Percentiles rank a stretch among this genome's conserved stretches.
phyloP scores from a whole-genome alignment of 1,140 invertebrate genomes.

The Leptoteleia sp. region DNA sequence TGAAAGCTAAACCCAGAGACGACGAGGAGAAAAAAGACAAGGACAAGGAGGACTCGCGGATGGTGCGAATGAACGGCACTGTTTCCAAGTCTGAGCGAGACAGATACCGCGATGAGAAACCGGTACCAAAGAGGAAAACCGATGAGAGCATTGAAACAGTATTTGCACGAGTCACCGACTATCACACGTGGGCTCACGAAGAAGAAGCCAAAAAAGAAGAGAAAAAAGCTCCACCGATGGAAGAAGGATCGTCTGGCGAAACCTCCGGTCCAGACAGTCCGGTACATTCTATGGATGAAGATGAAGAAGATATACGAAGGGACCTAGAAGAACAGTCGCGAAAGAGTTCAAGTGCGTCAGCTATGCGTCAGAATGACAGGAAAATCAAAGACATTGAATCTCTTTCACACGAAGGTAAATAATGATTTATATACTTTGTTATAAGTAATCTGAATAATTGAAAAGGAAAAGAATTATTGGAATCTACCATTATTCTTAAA shows the following conservation, averaged over 20 bases:
- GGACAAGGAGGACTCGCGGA: constrained; percentile 63
- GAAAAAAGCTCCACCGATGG: constrained; percentile 79
- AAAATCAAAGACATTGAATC: constrained; percentile 74
- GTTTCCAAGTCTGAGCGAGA: constrained; percentile 71
- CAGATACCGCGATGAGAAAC: constrained; percentile 73
- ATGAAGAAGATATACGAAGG: constrained; percentile 80
- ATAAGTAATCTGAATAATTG: no score
- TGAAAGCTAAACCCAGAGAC: constrained; percentile 83
- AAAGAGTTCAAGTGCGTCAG: constrained; percentile 75
- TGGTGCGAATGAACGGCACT: constrained; percentile 70
- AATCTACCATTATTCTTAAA: no score
- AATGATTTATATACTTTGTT: no score
- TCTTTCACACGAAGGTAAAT: constrained; percentile 77
- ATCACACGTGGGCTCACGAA: constrained; percentile 79
- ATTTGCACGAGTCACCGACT: constrained; percentile 81
- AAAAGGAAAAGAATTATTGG: no score
- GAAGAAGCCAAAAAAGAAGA: constrained; percentile 79
- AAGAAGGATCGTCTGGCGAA: constrained; percentile 87
- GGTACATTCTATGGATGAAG: constrained; percentile 87
- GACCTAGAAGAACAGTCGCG: constrained; percentile 74
- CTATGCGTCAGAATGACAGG: constrained; percentile 75
- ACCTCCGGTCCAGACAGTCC: constrained; percentile 94
- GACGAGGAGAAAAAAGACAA: constrained; percentile 63
- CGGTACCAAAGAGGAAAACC: constrained; percentile 76
- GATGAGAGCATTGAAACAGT: constrained; percentile 77